These are phyloP conservation scores for Ophioninae sp. DNA, from an alignment of 2,888 invertebrate species.

Conservation along the genomic window DNA sequence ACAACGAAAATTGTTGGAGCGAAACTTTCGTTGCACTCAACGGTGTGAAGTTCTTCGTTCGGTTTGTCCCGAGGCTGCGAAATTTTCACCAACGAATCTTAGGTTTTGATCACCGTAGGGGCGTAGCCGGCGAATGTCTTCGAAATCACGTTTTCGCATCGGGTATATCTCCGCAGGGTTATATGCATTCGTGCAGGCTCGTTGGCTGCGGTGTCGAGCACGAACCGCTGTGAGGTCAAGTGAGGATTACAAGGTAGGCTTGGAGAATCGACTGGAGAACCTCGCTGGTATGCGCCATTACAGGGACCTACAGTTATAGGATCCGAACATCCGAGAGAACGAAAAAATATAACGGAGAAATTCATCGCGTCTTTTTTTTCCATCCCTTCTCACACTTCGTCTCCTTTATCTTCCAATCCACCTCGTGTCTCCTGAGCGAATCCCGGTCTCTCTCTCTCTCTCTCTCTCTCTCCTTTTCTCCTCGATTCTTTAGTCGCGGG, in stretches of 20 bases:
- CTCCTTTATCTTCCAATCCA: not conserved
- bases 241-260: constrained; percentile 60
- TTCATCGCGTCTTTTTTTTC: constrained; percentile 31
- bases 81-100: not conserved
- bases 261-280: constrained; percentile 47
- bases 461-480: constrained; percentile 11
- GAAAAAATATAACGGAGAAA: constrained; percentile 3
- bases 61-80: not conserved
- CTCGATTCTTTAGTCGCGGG: constrained; percentile 43
- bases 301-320: constrained; percentile 43
- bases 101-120: not conserved
- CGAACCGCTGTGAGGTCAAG: constrained; percentile 60
- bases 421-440: constrained; percentile 2
- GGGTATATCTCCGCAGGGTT: not conserved
- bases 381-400: constrained; percentile 5
- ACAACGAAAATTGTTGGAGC: too few species aligned
- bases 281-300: constrained; percentile 42
- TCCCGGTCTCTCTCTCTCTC: not conserved
- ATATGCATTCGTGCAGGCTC: not conserved
- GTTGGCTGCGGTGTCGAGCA: constrained; percentile 25
- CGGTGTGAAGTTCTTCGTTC: too few species aligned
- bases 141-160: not conserved
- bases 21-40: too few species aligned
- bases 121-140: not conserved
- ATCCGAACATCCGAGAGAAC: not conserved